Conservation (phyloP, 2,888 invertebrate species). For the Chymomyza caudatula region DNA sequence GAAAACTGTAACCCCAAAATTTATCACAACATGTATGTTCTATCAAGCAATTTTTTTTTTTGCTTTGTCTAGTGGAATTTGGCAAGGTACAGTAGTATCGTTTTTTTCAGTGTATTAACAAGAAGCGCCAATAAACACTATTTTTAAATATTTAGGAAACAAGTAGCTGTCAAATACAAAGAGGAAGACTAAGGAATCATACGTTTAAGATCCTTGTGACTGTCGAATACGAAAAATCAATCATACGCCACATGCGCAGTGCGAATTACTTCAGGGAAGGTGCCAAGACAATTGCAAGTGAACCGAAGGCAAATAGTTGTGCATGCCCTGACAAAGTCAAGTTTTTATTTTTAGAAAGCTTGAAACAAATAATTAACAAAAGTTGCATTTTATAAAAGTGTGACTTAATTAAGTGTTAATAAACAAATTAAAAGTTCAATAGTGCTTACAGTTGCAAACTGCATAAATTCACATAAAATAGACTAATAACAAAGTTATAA, state of each 20-base stretch:
- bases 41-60: no score
- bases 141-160: no score
- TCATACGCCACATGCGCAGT: constrained; percentile 72
- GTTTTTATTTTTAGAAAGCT: not conserved
- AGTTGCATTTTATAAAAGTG: not conserved
- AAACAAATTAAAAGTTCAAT: not conserved
- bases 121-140: not conserved
- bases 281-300: constrained; percentile 29
- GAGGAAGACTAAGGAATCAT: not conserved
- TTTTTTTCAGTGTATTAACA: not conserved
- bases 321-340: constrained; percentile 5
- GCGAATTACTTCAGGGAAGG: constrained; percentile 30
- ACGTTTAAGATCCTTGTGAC: not conserved
- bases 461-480: not conserved
- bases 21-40: no score
- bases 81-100: no score
- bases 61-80: no score
- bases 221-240: constrained; percentile 56
- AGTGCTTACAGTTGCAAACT: not conserved
- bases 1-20: no score
- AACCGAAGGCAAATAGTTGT: not conserved
- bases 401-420: not conserved
- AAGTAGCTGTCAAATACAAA: not conserved
- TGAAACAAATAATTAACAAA: constrained; percentile 8
- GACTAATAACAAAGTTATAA: not conserved